phyloP scores from a whole-genome alignment of 2,113 vertebrate species.

The Ifrita kowaldi region DNA sequence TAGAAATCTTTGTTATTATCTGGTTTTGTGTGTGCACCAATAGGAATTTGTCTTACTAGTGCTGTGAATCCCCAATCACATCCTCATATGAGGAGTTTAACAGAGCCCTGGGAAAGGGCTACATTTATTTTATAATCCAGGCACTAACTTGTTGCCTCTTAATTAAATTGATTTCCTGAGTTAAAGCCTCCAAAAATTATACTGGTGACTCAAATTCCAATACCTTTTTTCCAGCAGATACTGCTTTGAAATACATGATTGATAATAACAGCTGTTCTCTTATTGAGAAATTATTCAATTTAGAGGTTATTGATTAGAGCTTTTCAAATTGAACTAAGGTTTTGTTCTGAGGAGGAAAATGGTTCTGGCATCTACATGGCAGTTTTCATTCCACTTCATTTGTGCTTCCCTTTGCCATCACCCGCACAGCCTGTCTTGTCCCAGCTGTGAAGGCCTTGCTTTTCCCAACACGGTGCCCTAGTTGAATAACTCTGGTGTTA shows the following conservation, averaged over 20 bases:
- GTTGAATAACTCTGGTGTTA: not conserved
- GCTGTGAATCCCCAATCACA: not conserved
- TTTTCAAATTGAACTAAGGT: not conserved
- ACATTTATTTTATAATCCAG: not conserved
- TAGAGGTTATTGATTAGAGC: not conserved
- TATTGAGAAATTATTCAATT: not conserved
- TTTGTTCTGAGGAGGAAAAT: not conserved
- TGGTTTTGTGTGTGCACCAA: not conserved
- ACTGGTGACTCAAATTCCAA: not conserved
- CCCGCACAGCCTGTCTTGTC: not conserved
- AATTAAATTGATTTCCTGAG: not conserved
- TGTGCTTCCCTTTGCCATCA: not conserved
- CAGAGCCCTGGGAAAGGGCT: not conserved
- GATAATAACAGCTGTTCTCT: not conserved
- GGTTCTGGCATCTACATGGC: not conserved
- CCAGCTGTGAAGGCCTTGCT: not conserved
- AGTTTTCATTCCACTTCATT: not conserved
- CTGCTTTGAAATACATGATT: not conserved
- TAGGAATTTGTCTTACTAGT: not conserved
- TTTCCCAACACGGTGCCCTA: rapidly evolving
- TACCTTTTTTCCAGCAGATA: not conserved
- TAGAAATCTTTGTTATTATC: not conserved
- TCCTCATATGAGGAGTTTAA: not conserved
- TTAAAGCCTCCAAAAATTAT: not conserved
- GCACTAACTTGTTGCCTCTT: not conserved